phyloP scores from a whole-genome alignment of 2,797 vertebrate species.

The Kryptolebias ocellatus region DNA sequence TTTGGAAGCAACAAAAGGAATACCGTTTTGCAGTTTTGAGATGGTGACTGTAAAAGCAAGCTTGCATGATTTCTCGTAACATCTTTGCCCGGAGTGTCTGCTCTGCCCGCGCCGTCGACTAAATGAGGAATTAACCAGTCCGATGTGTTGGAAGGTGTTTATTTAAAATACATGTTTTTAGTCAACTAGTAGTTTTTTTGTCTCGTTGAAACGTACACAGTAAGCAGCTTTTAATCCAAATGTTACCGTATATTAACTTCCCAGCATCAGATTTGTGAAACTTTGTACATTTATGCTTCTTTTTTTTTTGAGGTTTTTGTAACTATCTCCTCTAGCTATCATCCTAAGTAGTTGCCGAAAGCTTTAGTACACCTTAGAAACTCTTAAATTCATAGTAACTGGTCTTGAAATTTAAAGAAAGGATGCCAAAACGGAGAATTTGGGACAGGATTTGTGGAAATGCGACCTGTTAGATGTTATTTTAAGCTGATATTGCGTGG shows the following conservation, averaged over 20 bases:
- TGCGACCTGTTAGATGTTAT: conserved; percentile 29
- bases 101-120: background rate
- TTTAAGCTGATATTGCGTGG: conserved; percentile 36
- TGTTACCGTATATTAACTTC: conserved; percentile 9
- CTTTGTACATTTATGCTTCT: too few relatives aligned
- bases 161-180: conserved; percentile 53
- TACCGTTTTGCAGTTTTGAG: conserved; percentile 45
- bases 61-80: conserved; percentile 11
- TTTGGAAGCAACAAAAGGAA: background rate
- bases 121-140: background rate
- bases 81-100: background rate
- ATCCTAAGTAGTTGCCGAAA: conserved; percentile 9
- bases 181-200: conserved; percentile 20
- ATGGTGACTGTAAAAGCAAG: background rate
- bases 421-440: background rate
- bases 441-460: background rate
- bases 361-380: background rate
- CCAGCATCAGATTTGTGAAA: conserved; percentile 4
- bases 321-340: conserved; percentile 5
- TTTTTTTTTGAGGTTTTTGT: too few relatives aligned
- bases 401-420: conserved; percentile 17
- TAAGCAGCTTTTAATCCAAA: conserved; percentile 53
- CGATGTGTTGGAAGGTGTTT: conserved; percentile 14
- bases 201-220: conserved; percentile 11
- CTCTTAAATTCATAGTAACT: conserved; percentile 28